Evolutionary conservation across 2,113 vertebrate genomes (phyloP).

Genomic region (Coptodon rendalli): DNA sequence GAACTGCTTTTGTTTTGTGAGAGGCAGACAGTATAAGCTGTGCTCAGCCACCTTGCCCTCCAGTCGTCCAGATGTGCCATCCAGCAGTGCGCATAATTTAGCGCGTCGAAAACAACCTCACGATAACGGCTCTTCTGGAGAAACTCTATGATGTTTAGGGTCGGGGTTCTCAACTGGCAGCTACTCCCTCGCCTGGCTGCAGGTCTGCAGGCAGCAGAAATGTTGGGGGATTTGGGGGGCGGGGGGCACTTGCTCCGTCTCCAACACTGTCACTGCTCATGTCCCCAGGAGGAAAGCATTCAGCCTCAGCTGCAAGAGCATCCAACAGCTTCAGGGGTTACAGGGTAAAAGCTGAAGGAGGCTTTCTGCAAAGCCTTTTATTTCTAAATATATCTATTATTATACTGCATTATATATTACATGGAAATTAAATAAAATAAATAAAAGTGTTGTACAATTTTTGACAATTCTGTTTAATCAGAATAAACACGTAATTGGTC

Average conservation of each 20-base stretch:
- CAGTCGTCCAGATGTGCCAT: conserved; percentile 63
- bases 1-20: conserved; percentile 45
- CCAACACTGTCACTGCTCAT: neutral
- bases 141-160: neutral
- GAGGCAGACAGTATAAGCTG: conserved; percentile 11
- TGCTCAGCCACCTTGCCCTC: conserved; percentile 42
- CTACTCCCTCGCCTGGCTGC: neutral
- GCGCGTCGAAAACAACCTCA: conserved; percentile 11
- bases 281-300: conserved; percentile 6
- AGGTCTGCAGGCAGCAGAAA: conserved; percentile 62
- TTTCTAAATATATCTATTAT: neutral
- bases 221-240: conserved; percentile 40
- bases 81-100: conserved; percentile 44
- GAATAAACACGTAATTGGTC: rapidly evolving
- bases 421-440: rapidly evolving
- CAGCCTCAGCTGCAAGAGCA: neutral
- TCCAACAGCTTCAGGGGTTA: neutral
- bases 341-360: neutral
- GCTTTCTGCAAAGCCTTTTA: neutral
- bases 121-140: neutral
- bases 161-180: neutral
- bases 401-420: neutral
- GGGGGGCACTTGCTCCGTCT: neutral
- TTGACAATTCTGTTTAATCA: neutral
- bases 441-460: neutral